Evolutionary conservation across 1,140 invertebrate species (phyloP).

Genomic region (Ridgeia piscesae): DNA sequence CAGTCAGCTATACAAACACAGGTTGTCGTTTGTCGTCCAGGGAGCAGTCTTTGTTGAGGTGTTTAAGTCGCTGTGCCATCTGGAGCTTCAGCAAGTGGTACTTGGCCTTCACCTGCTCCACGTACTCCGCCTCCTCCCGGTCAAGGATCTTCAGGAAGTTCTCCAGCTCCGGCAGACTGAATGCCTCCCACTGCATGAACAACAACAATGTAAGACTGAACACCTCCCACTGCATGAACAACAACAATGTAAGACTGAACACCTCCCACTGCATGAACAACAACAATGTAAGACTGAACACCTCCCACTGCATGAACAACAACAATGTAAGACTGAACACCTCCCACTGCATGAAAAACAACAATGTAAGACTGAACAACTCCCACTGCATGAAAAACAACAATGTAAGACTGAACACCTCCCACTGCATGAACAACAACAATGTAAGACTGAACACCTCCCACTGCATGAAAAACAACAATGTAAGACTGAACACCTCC

Average conservation of each 20-base stretch:
- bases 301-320: slow-evolving; percentile 62
- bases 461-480: neutral
- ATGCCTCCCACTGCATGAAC: slow-evolving; percentile 64
- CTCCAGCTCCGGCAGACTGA: slow-evolving; percentile 64
- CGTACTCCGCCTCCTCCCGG: slow-evolving; percentile 64
- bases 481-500: neutral
- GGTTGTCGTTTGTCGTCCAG: slow-evolving; percentile 13
- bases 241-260: neutral
- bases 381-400: no score
- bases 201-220: slow-evolving; percentile 61
- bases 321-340: slow-evolving; percentile 39
- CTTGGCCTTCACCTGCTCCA: slow-evolving; percentile 61
- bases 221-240: slow-evolving; percentile 44
- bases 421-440: no score
- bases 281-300: slow-evolving; percentile 65
- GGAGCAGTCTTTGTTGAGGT: neutral
- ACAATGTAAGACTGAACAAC: no score
- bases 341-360: no score
- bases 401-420: no score
- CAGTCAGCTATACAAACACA: slow-evolving; percentile 7
- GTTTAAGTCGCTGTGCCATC: slow-evolving; percentile 27
- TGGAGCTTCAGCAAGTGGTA: slow-evolving; percentile 55
- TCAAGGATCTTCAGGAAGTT: slow-evolving; percentile 66
- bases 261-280: neutral
- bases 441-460: no score